Evolutionary conservation across 2,113 vertebrate species (phyloP), one percentile per base, ranked within the genome.

Genomic region (Megalops atlanticus): DNA sequence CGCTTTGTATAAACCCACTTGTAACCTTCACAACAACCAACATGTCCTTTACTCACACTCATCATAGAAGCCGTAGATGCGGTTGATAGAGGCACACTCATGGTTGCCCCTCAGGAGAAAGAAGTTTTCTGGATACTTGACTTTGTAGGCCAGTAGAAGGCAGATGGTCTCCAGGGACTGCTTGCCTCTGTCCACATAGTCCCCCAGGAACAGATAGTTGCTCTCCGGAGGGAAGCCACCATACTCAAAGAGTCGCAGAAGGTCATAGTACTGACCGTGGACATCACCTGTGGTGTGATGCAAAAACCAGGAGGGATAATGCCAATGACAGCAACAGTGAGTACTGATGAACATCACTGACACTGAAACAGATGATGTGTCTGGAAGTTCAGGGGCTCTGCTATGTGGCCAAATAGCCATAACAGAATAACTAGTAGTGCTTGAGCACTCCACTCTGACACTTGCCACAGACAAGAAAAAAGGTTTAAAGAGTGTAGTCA

Each of bases 31-130:
- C 58, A 64, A 10, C 58, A 27, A 24, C 58, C 58, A 24, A 64
- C n/a, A 64, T 10, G 3, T 0, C 1, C 68, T 71, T 79, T 31
- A 92, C 97, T 96, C 90, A 99, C 97, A 99, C 89, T 98, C 97
- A 0, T 99, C 97, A 0, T 99, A 98, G 91, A 98, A 98, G 86
- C 97, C 97, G 0, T 98, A 99, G 93, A 98, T 98, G 90, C 97
- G 96, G 93, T 98, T 99, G 92, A 99, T 99, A 92, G 97, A 98
- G 89, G 97, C 97, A 7, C 97, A 98, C 90, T 99, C 98, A 0
- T 98, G 97, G 92, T 99, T 99, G 85, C 97, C 97, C 0, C 97
- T 94, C 87, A 98, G 94, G 87, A 98, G 92, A 91, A 99, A 98
- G 90, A 99, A 98, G 89, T 99, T 98, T 91, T 95, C 94, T 24